Evolutionary conservation across 1,140 invertebrate genomes (phyloP), one percentile per base, ranked within the genome.

Genomic region (Trigoniulus corallinus): DNA sequence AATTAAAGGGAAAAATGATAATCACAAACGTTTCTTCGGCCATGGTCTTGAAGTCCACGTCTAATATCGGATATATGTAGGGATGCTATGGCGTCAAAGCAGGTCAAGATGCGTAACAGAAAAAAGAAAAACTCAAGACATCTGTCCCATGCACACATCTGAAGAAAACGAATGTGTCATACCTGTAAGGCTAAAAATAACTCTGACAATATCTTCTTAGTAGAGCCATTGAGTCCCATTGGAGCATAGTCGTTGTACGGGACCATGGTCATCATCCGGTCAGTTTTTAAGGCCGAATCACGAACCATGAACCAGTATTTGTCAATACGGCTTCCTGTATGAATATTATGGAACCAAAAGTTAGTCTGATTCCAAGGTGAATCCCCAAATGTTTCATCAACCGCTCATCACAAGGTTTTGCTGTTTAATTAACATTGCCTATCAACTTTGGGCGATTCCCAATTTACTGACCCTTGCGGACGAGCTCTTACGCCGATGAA

Each of bases 301-400:
- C 77, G 76, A 24, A 92, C 80, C 24, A 82, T 74, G 64, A 91
- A 91, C 87, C 88, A 93, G 61, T 88, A 79, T 62, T 89, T 89
- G 62, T 83, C 81, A 42, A 81, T 70, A 54, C 87, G 71, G 22
- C 81, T 86, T 7, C 86, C 78, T 79, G 56, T 13, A 61, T 61
- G n/a, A 57, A 47, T 13, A 51, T 39, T 26, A 52, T 52, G 22
- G 13, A 20, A 15, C 22, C 34, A 26, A 52, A 3, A 3, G 23
- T n/a, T 20, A 22, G 4, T 15, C 20, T n/a, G 37, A 18, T 3
- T 18, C 23, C 12, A 12, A 15, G 10, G n/a, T 51, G 7, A 3
- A 34, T 22, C 10, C 25, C 25, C 20, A 24, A 26, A 50, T 37
- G 43, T 20, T 21, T 46, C 15, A 43, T 40, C 21, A 42, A 43